phyloP scores from a whole-genome alignment of 2,888 invertebrate species.

The Salpingus planirostris region DNA sequence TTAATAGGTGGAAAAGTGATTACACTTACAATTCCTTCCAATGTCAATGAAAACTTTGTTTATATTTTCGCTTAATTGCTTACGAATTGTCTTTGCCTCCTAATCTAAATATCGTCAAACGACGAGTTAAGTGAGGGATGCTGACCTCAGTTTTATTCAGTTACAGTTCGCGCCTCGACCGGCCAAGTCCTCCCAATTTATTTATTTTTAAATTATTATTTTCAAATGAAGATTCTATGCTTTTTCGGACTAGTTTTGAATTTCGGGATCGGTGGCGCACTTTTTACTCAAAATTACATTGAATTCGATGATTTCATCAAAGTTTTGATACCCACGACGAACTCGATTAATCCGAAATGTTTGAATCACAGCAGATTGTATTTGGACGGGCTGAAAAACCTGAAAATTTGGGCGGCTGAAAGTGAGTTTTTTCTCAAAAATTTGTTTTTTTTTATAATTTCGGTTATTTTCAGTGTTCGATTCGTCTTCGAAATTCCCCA shows the following conservation, averaged over 20 bases:
- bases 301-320: constrained; percentile 12
- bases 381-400: constrained; percentile 21
- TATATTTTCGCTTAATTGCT: neutral
- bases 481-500: constrained; percentile 59
- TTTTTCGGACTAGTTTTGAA: too few species aligned
- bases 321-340: constrained; percentile 20
- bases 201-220: too few species aligned
- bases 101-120: too few species aligned
- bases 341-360: constrained; percentile 21
- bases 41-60: neutral
- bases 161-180: too few species aligned
- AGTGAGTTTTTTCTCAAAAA: constrained; percentile 20
- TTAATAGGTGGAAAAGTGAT: neutral
- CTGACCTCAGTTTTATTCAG: too few species aligned
- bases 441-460: neutral
- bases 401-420: constrained; percentile 29
- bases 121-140: too few species aligned
- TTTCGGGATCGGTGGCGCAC: too few species aligned
- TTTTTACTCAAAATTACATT: too few species aligned
- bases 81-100: too few species aligned
- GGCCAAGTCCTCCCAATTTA: too few species aligned
- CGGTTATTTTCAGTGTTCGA: constrained; percentile 53
- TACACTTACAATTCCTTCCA: constrained; percentile 1
- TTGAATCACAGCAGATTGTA: constrained; percentile 25
- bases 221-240: neutral